Base-by-base conservation (phyloP, 64 coral and sea anemone genomes). In the Stylophora pistillata region DNA sequence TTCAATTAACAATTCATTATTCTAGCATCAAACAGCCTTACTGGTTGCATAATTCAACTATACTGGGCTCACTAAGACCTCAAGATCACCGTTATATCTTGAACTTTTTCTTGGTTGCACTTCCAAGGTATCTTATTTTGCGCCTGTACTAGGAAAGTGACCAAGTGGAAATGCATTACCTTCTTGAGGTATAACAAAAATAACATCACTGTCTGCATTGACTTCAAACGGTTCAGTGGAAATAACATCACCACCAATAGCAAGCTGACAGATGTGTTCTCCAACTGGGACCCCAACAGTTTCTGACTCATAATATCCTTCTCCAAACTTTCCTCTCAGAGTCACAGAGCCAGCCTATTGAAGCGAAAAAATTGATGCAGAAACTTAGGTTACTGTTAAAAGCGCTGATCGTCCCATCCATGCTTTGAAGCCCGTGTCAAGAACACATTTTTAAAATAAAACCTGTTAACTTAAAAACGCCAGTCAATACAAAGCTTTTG, bases 121-220 rank as follows among this genome's bases (percentile, higher is more conserved):
- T 47, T 47, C 37, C 37, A 47, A 7, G 37, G 7, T 7, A 47
- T 47, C 7, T 47, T 4, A 47, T 47, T 47, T 47, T 47, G 37
- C 0, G 37, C 37, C 3, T 3, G 37, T 47, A 47, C 7, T 4
- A 47, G 37, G 37, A 47, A 47, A 47, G 37, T 7, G 7, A 47
- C 37, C 7, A 47, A 47, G 37, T 47, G 37, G 37, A 3, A 28
- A 16, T 25, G 21, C 25, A 14, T 25, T 79, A 92, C 94, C 76
- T 92, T 92, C 90, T 81, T 65, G 69, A 23, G 83, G 53, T 25
- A 96, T 96, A 18, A 96, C 47, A 57, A 92, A 96, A 68, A 96
- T 89, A 11, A 88, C 56, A 81, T 96, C 94, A 71, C 86, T 92
- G 16, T 89, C 70, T 78, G 79, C 66, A 79, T 74, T 86, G 53